These are phyloP conservation scores for Geodia barretti DNA, from an alignment of 37 sponge, comb jelly and placozoan genomes.

Conservation along the genomic window DNA sequence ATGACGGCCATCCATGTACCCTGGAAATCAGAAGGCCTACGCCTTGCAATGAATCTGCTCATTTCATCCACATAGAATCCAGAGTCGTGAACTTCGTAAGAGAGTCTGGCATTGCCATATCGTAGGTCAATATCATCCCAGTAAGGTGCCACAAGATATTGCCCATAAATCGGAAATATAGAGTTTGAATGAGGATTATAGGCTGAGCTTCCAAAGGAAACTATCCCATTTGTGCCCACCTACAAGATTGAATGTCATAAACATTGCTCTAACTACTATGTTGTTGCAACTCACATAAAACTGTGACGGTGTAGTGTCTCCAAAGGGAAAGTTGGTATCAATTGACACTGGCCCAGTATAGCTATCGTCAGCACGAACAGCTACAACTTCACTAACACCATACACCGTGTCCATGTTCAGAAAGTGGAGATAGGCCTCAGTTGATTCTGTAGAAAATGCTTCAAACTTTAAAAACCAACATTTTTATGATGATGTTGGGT, in stretches of 20 bases:
- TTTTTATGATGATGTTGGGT: too few relatives aligned
- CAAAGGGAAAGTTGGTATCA: neutral
- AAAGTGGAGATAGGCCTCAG: neutral
- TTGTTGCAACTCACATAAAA: neutral
- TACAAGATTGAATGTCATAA: neutral
- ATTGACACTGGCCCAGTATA: neutral
- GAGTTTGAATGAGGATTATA: neutral
- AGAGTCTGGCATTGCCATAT: neutral
- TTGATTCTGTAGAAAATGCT: too few relatives aligned
- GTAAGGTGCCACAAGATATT: constrained; percentile 24
- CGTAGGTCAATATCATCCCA: constrained; percentile 37
- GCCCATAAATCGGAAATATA: neutral
- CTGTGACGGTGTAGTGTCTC: neutral
- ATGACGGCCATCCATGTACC: constrained; percentile 31
- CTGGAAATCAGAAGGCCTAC: neutral
- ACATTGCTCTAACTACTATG: too few relatives aligned
- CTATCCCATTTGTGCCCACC: constrained; percentile 17
- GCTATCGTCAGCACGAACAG: neutral
- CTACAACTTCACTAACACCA: neutral
- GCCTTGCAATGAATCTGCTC: neutral
- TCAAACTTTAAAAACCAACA: too few relatives aligned
- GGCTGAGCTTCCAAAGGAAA: constrained; percentile 10
- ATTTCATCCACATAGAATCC: constrained; percentile 10
- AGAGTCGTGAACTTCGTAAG: constrained; percentile 3
- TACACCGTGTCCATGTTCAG: neutral